Evolutionary conservation across 2,888 invertebrate species (phyloP), one percentile per base, ranked within the genome.

Genomic region (Trissoscelio sp.): DNA sequence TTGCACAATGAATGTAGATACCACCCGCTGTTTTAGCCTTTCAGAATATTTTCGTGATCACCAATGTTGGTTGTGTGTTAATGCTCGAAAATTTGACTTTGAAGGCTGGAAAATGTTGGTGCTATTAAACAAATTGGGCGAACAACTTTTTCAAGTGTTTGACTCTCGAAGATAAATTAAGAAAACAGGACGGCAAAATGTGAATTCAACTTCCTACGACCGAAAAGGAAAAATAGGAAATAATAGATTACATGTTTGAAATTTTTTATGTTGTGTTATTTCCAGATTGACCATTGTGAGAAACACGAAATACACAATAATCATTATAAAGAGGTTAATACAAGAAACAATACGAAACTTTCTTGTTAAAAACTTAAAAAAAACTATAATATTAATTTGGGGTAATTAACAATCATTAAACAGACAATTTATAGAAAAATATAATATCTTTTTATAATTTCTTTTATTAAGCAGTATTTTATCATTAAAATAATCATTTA

Each of bases 11-110:
- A 81, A 46, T 58, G 81, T 66, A 77, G 67, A 64, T 79, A 78
- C 81, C 84, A 72, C 90, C 89, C 83, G 88, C 87, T 79, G 88
- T 84, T 86, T 86, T 85, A 87, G 87, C 83, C 88, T 88, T 88
- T 89, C 85, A 88, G 85, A 73, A 69, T 83, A 51, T 85, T 70
- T 85, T 79, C 62, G 84, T 67, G 84, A 81, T 78, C 73, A 48
- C 42, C 75, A 79, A 75, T 53, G 66, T 72, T 53, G 72, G 67
- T 78, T 69, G 48, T 78, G 24, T 57, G 11, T 72, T 73, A 53
- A 58, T 69, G 60, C 51, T 39, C 51, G 11, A 66, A 81, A 75
- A 84, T 80, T 82, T 67, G 60, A 66, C 66, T 44, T 67, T 31
- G 51, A 73, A 74, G 20, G 62, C 20, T 31, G 51, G 60, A 75